Evolutionary conservation across 2,797 vertebrate genomes (phyloP), one percentile per base, ranked within the genome.

Genomic region (Cacajao melanocephalus): DNA sequence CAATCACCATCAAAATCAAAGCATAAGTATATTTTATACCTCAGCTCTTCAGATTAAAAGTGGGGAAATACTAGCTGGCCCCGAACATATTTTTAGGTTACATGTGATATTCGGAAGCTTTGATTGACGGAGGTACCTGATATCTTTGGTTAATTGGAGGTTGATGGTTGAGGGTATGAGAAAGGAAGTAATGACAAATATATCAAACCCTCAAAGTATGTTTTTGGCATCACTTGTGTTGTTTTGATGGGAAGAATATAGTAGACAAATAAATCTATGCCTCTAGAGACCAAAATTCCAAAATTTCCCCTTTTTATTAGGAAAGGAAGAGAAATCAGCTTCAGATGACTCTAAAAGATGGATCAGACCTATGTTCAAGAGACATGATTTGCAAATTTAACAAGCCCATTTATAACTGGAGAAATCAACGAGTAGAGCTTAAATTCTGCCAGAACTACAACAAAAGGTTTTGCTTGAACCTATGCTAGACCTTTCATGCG

Each of bases 251-350:
- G 46, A 17, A 95, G 39, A 30, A 81, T 39, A 81, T 4, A 55
- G 41, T 30, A 83, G 61, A 79, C 4, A 91, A 67, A 73, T 64
- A 46, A 83, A 93, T 58, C 28, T 80, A 2, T 76, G 46, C 41
- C 30, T 76, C n/a, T 82, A 55, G 48, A 57, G 44, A 87, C 24
- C 36, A 26, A 46, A 81, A 75, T 78, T 94, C 28, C 36, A 22
- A 39, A 81, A 70, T 78, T 94, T 46, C 36, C 30, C n/a, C 55
- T 52, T 88, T 97, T 89, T 67, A 64, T 90, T 84, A 78, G 89
- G 75, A 93, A 93, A 95, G 79, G 24, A 92, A 80, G 52, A 93
- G 48, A 80, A 90, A 91, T 78, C 4, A 39, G 4, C 17, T 7
- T 78, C 79, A 7, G 44, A 44, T 88, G 44, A 50, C 41, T 9